Base-by-base conservation (phyloP, 1,140 invertebrate genomes). In the Drosophila athabasca region DNA sequence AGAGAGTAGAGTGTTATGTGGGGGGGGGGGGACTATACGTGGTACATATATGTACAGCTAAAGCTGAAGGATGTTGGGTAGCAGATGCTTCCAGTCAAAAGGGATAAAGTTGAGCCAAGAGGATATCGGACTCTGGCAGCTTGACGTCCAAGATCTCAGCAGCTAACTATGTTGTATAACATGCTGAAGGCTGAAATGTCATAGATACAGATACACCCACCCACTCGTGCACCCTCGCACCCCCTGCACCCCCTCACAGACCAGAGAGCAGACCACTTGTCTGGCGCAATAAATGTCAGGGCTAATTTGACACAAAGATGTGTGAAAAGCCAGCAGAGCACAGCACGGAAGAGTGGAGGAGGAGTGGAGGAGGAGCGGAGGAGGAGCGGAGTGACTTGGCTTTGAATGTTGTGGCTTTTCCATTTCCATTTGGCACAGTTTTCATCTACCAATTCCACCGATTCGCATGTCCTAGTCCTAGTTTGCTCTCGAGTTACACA, bases 221-320 rank as follows among this genome's bases (percentile, higher is more conserved):
- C n/a, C n/a, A n/a, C n/a, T n/a, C n/a, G n/a, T n/a, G n/a, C n/a
- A n/a, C n/a, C n/a, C 17, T 19, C 17, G 17, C 17, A 19, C 17
- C 17, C 22, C 45, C 35, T 15, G 15, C 26, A 19, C 43, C 29
- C 31, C 11, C 49, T 19, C 17, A 19, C 48, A 55, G 7, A 31
- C 31, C 2, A 19, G 2, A 35, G 0, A 13, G 11, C 11, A 5
- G 13, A 13, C 35, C 43, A 53, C 52, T 50, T 65, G 70, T 46
- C 61, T 57, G 57, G 35, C 29, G 60, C 57, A 48, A 68, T 66
- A 81, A 85, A 70, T 75, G 74, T 87, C 75, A 83, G 73, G 83
- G 82, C 76, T 75, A 87, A 79, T 76, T 87, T 75, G 58, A 64
- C 75, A 76, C 54, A 64, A 55, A 75, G 52, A 31, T 44, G 24